These are phyloP conservation scores for Dufourea novaeangliae DNA, from an alignment of 1,140 invertebrate genomes.

Conservation along the genomic window DNA sequence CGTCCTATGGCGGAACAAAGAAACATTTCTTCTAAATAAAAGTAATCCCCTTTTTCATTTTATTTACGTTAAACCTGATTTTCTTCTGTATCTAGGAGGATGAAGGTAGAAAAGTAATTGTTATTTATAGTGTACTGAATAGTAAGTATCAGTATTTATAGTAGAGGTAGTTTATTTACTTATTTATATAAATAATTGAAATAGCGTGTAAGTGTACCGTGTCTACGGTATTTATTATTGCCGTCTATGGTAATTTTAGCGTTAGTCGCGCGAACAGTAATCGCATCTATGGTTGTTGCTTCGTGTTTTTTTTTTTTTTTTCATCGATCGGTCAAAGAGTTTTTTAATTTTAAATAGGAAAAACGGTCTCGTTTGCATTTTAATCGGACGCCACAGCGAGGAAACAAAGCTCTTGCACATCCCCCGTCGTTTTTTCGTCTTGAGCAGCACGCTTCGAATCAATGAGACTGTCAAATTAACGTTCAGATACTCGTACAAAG, in stretches of 20 bases:
- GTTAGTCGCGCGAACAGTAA: neutral
- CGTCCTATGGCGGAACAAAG: too few relatives aligned
- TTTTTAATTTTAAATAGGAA: too few relatives aligned
- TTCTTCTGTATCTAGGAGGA: too few relatives aligned
- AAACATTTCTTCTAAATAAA: too few relatives aligned
- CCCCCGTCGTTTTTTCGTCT: constrained; percentile 5
- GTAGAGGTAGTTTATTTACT: neutral
- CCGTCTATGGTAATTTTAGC: neutral
- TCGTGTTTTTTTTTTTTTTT: too few relatives aligned
- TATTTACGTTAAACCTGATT: too few relatives aligned
- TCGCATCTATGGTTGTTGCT: neutral
- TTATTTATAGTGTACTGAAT: neutral
- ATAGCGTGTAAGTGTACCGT: neutral
- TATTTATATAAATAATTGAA: neutral
- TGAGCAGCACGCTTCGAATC: constrained; percentile 26
- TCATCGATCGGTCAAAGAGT: too few relatives aligned
- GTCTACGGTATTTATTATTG: neutral
- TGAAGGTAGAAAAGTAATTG: too few relatives aligned
- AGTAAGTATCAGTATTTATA: neutral
- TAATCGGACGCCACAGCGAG: neutral
- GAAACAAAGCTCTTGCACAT: constrained; percentile 22
- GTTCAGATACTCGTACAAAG: constrained; percentile 53
- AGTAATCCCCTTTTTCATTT: too few relatives aligned
- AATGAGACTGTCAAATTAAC: constrained; percentile 46
- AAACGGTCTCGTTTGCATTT: neutral